Conservation (phyloP, 2,113 vertebrate genomes). For the Psilopogon haemacephalus region DNA sequence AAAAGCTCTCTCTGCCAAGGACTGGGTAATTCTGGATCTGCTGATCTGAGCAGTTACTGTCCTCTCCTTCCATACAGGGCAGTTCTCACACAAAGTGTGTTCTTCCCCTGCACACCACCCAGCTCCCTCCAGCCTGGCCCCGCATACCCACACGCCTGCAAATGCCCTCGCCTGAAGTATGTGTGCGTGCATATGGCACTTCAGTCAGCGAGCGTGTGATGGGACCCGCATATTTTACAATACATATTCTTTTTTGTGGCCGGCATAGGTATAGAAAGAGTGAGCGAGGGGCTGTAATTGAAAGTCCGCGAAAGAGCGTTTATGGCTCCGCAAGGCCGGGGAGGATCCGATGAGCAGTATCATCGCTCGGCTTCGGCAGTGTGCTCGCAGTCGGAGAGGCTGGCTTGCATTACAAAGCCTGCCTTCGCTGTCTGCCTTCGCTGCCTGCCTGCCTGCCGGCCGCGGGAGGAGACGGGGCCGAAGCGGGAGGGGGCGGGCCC, state of each 20-base stretch:
- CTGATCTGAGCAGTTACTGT: neutral
- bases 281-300: neutral
- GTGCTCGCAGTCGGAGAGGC: conserved; percentile 27
- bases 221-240: neutral
- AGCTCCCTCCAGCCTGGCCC: neutral
- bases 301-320: neutral
- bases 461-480: conserved; percentile 27
- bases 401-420: conserved; percentile 64
- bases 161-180: neutral
- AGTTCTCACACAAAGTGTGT: neutral
- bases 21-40: neutral
- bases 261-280: neutral
- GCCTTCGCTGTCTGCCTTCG: neutral
- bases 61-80: conserved; percentile 14
- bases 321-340: neutral
- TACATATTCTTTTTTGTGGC: neutral
- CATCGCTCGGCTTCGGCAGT: neutral
- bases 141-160: neutral
- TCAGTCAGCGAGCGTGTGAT: neutral
- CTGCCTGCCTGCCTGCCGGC: neutral
- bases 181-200: neutral
- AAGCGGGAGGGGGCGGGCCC: conserved; percentile 81
- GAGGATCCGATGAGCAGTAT: conserved; percentile 1
- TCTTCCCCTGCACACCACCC: neutral
- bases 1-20: conserved; percentile 4